Conservation (phyloP, 2,797 vertebrate genomes). For the Cossypha heuglini region DNA sequence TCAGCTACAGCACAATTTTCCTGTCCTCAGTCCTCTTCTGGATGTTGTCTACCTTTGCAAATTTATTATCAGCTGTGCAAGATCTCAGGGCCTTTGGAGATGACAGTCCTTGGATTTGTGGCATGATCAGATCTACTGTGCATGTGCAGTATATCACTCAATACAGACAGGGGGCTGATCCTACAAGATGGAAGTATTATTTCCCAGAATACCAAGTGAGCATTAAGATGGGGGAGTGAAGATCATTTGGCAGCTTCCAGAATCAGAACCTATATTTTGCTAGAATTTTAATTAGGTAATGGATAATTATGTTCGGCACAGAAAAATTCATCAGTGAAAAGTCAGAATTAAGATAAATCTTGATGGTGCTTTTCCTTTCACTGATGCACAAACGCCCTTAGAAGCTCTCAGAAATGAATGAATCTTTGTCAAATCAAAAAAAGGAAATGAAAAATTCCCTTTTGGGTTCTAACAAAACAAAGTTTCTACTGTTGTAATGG, state of each 20-base stretch:
- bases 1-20: neutral
- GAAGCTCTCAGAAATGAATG: neutral
- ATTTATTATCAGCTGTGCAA: neutral
- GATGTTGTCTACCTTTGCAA: neutral
- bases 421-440: neutral
- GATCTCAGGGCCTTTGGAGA: neutral
- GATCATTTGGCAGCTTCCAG: neutral
- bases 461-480: neutral
- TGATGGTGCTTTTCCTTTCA: neutral
- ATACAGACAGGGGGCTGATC: neutral
- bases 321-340: neutral
- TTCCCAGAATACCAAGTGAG: neutral
- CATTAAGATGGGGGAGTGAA: neutral
- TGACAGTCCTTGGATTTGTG: neutral
- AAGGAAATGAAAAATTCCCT: neutral
- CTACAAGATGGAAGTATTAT: neutral
- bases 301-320: neutral
- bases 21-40: neutral
- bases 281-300: conserved; percentile 12
- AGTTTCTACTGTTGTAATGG: neutral
- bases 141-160: neutral
- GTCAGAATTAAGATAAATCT: conserved; percentile 4
- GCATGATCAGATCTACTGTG: neutral
- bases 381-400: neutral
- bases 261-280: neutral